Conservation (phyloP, 92 coral and sea anemone species). For the Anthopleura xanthogrammica region DNA sequence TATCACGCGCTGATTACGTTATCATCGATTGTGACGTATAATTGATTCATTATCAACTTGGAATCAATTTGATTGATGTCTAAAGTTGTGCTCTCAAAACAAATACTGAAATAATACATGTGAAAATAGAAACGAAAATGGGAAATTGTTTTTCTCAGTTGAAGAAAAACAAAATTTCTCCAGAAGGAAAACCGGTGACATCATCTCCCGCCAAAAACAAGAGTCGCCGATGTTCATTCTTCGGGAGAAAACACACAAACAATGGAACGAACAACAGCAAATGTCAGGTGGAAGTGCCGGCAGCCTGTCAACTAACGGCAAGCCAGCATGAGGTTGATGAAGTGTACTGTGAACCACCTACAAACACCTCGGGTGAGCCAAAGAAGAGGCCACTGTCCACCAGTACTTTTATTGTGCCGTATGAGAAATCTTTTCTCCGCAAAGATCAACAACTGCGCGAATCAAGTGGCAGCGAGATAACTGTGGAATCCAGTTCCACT, state of each 20-base stretch:
- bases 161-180: neutral
- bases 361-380: neutral
- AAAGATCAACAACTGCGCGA: neutral
- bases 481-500: neutral
- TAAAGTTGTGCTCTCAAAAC: neutral
- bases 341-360: neutral
- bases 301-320: neutral
- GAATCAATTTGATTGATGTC: neutral
- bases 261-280: neutral
- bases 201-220: neutral
- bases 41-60: neutral
- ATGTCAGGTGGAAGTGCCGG: neutral
- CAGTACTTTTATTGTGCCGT: neutral
- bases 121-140: neutral
- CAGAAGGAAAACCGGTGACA: neutral
- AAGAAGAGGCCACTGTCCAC: neutral
- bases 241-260: neutral
- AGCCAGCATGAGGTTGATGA: neutral
- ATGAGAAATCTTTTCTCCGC: neutral
- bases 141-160: neutral
- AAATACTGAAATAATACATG: neutral
- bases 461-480: neutral
- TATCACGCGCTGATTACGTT: neutral
- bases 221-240: neutral
- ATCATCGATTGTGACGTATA: neutral